Evolutionary conservation across 1,140 invertebrate genomes (phyloP).

Genomic region (Popillia japonica): DNA sequence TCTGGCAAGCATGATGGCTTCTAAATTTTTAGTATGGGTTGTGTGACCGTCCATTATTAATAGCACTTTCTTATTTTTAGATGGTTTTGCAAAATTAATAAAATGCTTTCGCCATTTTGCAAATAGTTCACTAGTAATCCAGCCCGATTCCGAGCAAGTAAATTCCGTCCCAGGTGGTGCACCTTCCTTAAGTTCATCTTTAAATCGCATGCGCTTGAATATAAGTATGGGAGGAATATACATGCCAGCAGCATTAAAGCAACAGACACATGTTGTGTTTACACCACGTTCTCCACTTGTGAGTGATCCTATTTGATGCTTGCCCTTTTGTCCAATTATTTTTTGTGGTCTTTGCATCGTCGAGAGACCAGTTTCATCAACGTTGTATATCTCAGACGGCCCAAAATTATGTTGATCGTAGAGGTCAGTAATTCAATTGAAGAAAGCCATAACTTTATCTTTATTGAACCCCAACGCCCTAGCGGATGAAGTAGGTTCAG

Average conservation of each 20-base stretch:
- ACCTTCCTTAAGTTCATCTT: constrained; percentile 34
- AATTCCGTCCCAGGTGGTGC: constrained; percentile 25
- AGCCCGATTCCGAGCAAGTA: constrained; percentile 36
- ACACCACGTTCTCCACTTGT: constrained; percentile 54
- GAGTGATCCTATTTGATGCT: constrained; percentile 52
- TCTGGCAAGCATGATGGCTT: constrained; percentile 43
- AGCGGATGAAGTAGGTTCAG: constrained; percentile 60
- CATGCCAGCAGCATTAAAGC: constrained; percentile 53
- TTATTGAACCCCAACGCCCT: constrained; percentile 47
- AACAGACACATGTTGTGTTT: constrained; percentile 51
- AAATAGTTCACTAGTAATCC: constrained; percentile 40
- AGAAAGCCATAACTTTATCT: constrained; percentile 53
- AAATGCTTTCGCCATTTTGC: constrained; percentile 39
- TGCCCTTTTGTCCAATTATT: constrained; percentile 49
- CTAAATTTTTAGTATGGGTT: constrained; percentile 51
- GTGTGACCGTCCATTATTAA: constrained; percentile 54
- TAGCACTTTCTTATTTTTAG: constrained; percentile 48
- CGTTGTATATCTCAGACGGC: constrained; percentile 51
- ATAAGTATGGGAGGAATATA: constrained; percentile 52
- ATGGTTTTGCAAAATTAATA: constrained; percentile 42
- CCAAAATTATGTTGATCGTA: constrained; percentile 54
- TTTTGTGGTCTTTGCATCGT: constrained; percentile 40
- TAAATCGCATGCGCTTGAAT: constrained; percentile 48
- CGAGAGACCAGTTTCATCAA: constrained; percentile 50
- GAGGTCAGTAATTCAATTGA: constrained; percentile 53